phyloP scores from a whole-genome alignment of 2,888 invertebrate species.

The Drosophila conformis region DNA sequence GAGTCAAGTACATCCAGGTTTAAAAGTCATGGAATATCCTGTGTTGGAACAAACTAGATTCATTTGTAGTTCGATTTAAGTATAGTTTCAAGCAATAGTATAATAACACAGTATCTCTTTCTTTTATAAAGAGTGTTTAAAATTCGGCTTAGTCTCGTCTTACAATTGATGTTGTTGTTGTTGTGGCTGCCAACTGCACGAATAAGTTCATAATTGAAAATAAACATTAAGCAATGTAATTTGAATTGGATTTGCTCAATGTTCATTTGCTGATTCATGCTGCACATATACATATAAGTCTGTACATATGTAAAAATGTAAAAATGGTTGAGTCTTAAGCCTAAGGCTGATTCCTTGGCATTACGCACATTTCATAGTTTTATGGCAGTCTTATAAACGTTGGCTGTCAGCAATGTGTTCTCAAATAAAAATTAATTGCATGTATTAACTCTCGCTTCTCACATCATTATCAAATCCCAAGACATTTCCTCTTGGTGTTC shows the following conservation, averaged over 20 bases:
- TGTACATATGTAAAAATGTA: not conserved
- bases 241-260: constrained; percentile 34
- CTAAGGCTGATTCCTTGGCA: not conserved
- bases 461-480: constrained; percentile 25
- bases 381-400: constrained; percentile 11
- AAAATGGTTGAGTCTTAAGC: not conserved
- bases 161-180: not conserved
- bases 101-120: not conserved
- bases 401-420: constrained; percentile 30
- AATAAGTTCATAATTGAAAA: constrained; percentile 70
- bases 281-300: not conserved
- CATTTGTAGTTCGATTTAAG: not conserved
- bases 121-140: constrained; percentile 7
- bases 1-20: not conserved
- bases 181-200: constrained; percentile 41
- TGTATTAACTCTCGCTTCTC: not conserved
- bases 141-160: not conserved
- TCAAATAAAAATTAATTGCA: constrained; percentile 38
- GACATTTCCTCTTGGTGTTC: constrained; percentile 14
- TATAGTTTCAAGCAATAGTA: not conserved
- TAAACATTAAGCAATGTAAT: constrained; percentile 59
- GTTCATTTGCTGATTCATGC: constrained; percentile 17
- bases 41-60: not conserved
- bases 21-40: not conserved
- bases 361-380: constrained; percentile 23